Conservation (phyloP, 2,797 vertebrate genomes). For the Brachyrhaphis roseni region DNA sequence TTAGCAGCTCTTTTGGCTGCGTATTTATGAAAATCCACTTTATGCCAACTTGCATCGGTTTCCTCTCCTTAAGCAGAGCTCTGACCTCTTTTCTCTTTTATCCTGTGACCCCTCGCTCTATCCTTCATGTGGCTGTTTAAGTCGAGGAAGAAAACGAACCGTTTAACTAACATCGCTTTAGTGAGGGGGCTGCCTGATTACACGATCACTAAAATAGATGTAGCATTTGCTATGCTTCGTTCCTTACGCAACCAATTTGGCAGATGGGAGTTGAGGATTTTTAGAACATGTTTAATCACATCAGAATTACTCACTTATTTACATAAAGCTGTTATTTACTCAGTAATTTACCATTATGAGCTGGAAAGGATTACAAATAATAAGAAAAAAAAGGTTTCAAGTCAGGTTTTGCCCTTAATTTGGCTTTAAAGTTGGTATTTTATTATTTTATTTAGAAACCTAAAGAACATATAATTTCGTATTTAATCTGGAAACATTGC, state of each 20-base stretch:
- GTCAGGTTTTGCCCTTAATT: neutral
- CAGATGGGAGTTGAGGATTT: neutral
- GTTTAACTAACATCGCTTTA: neutral
- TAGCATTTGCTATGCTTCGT: neutral
- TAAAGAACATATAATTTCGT: neutral
- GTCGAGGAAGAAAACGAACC: neutral
- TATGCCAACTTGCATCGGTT: neutral
- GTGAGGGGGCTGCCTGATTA: slow-evolving; percentile 3
- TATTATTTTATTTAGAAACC: neutral
- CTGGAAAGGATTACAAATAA: neutral
- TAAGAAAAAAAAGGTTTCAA: neutral
- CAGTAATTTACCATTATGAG: neutral
- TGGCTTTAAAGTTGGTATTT: neutral
- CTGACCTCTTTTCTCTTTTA: neutral
- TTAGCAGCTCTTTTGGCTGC: neutral
- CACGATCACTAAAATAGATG: slow-evolving; percentile 1
- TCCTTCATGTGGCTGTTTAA: neutral
- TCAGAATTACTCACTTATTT: slow-evolving; percentile 1
- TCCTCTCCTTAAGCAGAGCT: neutral
- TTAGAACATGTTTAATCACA: slow-evolving; percentile 3
- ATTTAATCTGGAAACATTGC: neutral
- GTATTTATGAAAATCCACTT: neutral
- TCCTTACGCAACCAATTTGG: slow-evolving; percentile 3
- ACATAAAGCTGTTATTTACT: slow-evolving; percentile 2
- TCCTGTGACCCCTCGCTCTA: neutral